Percentiles rank a stretch among this genome's conserved stretches.
Conservation (phyloP, 2,113 vertebrate species). For the Microtus ochrogaster region DNA sequence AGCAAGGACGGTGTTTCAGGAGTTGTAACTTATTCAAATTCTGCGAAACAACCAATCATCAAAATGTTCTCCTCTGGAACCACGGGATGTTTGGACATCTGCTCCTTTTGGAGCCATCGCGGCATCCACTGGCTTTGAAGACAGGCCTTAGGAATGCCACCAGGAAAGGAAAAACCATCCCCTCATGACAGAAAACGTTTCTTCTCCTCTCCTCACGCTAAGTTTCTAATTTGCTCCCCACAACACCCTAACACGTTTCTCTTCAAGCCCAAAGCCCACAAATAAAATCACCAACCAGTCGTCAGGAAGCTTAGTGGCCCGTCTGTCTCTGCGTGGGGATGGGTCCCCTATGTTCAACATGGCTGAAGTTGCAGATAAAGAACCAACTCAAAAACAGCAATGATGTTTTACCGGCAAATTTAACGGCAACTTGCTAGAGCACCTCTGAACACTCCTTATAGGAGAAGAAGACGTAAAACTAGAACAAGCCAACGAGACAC, state of each 20-base stretch:
- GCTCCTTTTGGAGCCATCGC: conserved; percentile 62
- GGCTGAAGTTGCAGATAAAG: not conserved
- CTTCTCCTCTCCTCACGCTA: conserved; percentile 67
- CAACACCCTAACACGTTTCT: conserved; percentile 55
- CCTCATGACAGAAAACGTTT: conserved; percentile 69
- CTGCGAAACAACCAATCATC: conserved; percentile 57
- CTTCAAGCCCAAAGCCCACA: conserved; percentile 71
- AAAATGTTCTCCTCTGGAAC: conserved; percentile 67
- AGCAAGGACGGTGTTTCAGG: conserved; percentile 73
- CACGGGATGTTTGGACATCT: conserved; percentile 66
- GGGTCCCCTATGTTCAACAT: conserved; percentile 28
- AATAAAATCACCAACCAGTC: conserved; percentile 60
- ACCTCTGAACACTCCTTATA: not conserved
- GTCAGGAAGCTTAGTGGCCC: conserved; percentile 24
- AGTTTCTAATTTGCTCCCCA: conserved; percentile 70
- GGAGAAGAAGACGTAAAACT: not conserved
- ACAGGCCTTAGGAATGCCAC: not conserved
- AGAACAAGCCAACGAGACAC: conserved; percentile 25
- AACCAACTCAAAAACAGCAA: conserved; percentile 39
- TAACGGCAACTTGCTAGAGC: conserved; percentile 14
- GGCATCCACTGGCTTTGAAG: conserved; percentile 13
- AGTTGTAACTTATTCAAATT: conserved; percentile 65
- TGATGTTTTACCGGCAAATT: not conserved
- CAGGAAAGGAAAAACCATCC: conserved; percentile 64
- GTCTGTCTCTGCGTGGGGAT: not conserved